Evolutionary conservation across 2,888 invertebrate genomes (phyloP).

Genomic region (Aphidoletes aphidimyza): DNA sequence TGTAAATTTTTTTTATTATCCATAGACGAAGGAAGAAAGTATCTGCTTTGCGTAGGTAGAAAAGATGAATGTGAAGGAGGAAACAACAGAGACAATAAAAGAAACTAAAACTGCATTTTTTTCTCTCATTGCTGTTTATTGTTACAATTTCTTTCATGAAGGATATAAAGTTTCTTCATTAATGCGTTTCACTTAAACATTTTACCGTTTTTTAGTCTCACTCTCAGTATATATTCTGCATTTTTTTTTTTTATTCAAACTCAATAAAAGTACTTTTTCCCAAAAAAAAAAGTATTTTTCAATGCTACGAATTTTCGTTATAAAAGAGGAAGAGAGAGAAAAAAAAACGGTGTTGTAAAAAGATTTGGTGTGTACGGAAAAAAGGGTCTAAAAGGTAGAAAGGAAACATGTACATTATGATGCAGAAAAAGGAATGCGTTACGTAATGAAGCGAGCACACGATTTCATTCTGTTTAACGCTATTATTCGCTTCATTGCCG

Average conservation of each 20-base stretch:
- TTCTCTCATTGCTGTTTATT: no score
- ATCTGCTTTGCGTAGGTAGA: not conserved
- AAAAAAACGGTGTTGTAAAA: not conserved
- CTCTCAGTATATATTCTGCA: not conserved
- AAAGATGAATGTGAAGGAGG: not conserved
- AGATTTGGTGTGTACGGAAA: not conserved
- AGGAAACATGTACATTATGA: not conserved
- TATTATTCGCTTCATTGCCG: slow-evolving; percentile 23
- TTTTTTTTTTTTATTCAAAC: not conserved
- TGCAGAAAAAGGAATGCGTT: not conserved
- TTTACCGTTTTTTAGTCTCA: slow-evolving; percentile 39
- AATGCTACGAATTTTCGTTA: not conserved
- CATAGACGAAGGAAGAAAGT: not conserved
- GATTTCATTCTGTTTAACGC: not conserved
- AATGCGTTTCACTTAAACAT: not conserved
- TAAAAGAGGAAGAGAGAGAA: not conserved
- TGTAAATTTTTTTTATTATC: not conserved
- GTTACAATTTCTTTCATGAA: slow-evolving; percentile 23
- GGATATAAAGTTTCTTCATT: slow-evolving; percentile 33
- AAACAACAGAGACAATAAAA: not conserved
- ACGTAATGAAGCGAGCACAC: not conserved
- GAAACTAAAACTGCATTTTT: not conserved
- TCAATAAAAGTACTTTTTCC: not conserved
- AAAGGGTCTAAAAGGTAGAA: not conserved
- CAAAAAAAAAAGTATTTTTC: not conserved